Evolutionary conservation across 2,888 invertebrate genomes (phyloP), one percentile per base, ranked within the genome.

Genomic region (Melangyna quadrimaculata): DNA sequence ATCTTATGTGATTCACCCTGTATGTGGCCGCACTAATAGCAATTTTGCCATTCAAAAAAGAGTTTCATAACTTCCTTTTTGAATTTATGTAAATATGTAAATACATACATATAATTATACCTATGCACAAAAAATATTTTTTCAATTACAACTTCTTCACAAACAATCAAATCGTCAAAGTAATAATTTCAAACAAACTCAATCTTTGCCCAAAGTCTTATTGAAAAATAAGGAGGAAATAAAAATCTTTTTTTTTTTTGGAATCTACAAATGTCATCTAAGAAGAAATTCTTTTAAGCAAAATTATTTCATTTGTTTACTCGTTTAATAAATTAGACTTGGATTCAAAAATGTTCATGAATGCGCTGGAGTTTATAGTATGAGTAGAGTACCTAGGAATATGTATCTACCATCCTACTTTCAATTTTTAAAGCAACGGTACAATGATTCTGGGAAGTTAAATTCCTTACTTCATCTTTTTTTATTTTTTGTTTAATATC

Each of bases 261-360:
- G 2, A 43, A 24, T 40, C 12, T 40, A 0, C 22, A 7, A 0
- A 19, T 27, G 1, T 53, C 55, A 37, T 61, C 9, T 61, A 40
- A 17, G 12, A 19, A 27, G 12, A 55, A 43, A 45, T 43, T 43
- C 29, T 24, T 29, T 32, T 48, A 65, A 65, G 48, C 48, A 48
- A 65, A 48, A 65, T 22, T 48, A 65, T 48, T 65, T 32, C 65
- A 48, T 27, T 65, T 65, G 48, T 65, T 32, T 65, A 48, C 65
- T 65, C 48, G 32, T 32, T 65, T 65, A 65, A 65, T 65, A 65
- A 65, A 65, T 65, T 65, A 65, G 48, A 48, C 45, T 48, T 48
- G 19, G 19, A 65, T 65, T 48, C 32, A 65, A 29, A 43, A 45
- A 45, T 45, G 0, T 32, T 32, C 40, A 43, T 27, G 10, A 43